Evolutionary conservation across 2,113 vertebrate genomes (phyloP).

Genomic region (Vulpes lagopus): DNA sequence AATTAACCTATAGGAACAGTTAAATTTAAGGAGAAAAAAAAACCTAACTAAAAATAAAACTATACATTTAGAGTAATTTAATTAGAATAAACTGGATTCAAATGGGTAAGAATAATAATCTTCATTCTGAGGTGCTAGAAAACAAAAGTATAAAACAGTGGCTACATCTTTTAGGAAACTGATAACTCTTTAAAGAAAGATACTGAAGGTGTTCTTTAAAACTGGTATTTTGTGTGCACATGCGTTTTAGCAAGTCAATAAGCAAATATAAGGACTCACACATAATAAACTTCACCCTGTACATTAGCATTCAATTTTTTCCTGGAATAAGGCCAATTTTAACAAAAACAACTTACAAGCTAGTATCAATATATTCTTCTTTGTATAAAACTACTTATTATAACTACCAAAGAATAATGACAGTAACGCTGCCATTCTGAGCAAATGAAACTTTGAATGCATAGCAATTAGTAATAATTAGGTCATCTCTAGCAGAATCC

Average conservation of each 20-base stretch:
- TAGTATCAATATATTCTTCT: constrained; percentile 53
- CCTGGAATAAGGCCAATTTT: constrained; percentile 52
- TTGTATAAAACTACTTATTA: constrained; percentile 54
- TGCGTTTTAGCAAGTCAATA: constrained; percentile 3
- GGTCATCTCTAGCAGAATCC: constrained; percentile 32
- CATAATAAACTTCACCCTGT: constrained; percentile 51
- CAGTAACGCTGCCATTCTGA: constrained; percentile 15
- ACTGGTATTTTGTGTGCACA: not conserved
- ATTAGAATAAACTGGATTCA: constrained; percentile 45
- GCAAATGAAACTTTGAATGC: constrained; percentile 49
- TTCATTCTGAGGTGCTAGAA: constrained; percentile 17
- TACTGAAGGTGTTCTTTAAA: constrained; percentile 29
- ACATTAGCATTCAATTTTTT: not conserved
- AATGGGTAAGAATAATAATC: not conserved
- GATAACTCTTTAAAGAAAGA: constrained; percentile 32
- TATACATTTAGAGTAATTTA: constrained; percentile 35
- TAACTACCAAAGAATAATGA: constrained; percentile 56
- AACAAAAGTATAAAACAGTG: constrained; percentile 34
- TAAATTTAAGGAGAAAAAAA: constrained; percentile 34
- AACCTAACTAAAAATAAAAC: not conserved
- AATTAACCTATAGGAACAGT: not conserved
- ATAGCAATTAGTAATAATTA: constrained; percentile 54
- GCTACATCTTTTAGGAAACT: not conserved
- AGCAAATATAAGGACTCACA: constrained; percentile 35
- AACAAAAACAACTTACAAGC: constrained; percentile 50